phyloP scores from a whole-genome alignment of 2,888 invertebrate species.

The Idaea aversata region DNA sequence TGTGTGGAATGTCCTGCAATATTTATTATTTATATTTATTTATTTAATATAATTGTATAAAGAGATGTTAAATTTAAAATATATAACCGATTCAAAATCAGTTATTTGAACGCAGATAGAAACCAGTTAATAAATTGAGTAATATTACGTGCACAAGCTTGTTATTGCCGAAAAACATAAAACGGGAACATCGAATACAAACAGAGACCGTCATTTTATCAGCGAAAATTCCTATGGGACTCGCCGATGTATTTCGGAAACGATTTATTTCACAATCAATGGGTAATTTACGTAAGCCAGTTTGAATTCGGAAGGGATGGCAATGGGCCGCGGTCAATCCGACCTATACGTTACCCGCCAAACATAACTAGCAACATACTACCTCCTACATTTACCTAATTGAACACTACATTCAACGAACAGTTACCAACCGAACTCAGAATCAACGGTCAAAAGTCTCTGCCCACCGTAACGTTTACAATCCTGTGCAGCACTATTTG shows the following conservation, averaged over 20 bases:
- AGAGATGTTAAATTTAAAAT: too few species aligned
- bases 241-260: constrained; percentile 4
- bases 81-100: too few species aligned
- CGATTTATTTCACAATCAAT: constrained; percentile 4
- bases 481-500: too few species aligned
- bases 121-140: background rate
- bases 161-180: background rate
- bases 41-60: too few species aligned
- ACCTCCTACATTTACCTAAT: background rate
- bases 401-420: background rate
- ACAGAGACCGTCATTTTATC: constrained; percentile 30
- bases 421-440: background rate
- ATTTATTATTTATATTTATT: too few species aligned
- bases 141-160: background rate
- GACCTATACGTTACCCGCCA: background rate
- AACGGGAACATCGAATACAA: constrained; percentile 7
- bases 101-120: too few species aligned
- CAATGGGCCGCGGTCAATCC: background rate
- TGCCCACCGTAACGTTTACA: too few species aligned
- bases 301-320: background rate
- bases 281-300: background rate
- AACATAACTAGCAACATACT: background rate
- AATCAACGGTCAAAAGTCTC: too few species aligned
- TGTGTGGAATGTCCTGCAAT: too few species aligned
- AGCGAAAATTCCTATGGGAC: constrained; percentile 25